phyloP scores from a whole-genome alignment of 2,113 vertebrate species.

The Bambusicola thoracicus region DNA sequence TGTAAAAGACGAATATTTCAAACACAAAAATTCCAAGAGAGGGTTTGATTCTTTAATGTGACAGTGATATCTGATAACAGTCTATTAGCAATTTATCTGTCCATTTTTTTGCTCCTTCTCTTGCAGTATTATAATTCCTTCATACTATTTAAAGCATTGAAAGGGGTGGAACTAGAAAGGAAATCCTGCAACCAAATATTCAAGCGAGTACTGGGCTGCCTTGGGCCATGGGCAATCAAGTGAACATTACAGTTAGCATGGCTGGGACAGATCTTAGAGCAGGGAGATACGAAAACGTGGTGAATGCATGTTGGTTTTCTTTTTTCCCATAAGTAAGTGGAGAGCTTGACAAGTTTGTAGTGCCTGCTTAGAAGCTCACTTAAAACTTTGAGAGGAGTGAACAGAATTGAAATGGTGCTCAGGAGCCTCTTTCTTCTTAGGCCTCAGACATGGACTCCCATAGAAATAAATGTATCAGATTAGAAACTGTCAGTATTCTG shows the following conservation, averaged over 20 bases:
- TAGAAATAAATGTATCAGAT: not conserved
- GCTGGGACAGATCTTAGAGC: not conserved
- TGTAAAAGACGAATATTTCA: not conserved
- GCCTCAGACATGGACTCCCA: not conserved
- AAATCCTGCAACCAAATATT: constrained; percentile 34
- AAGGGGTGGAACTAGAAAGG: constrained; percentile 33
- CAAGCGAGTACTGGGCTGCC: not conserved
- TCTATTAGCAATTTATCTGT: not conserved
- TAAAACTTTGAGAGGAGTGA: constrained; percentile 45
- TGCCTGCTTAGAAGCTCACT: constrained; percentile 26
- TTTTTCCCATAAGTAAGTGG: not conserved
- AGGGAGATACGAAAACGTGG: not conserved
- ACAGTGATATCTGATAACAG: not conserved
- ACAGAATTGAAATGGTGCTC: constrained; percentile 31
- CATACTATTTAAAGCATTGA: not conserved
- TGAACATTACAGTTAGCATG: not conserved
- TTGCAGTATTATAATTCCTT: not conserved
- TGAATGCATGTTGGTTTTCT: not conserved
- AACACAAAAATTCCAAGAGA: not conserved
- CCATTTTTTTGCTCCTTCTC: not conserved
- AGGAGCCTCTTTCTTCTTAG: constrained; percentile 37
- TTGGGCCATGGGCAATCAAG: not conserved
- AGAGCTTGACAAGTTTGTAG: not conserved
- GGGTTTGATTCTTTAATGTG: not conserved
- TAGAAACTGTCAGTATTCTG: constrained; percentile 16